Evolutionary conservation across 2,113 vertebrate species (phyloP), one percentile per base, ranked within the genome.

Genomic region (Hippocampus guttulatus): DNA sequence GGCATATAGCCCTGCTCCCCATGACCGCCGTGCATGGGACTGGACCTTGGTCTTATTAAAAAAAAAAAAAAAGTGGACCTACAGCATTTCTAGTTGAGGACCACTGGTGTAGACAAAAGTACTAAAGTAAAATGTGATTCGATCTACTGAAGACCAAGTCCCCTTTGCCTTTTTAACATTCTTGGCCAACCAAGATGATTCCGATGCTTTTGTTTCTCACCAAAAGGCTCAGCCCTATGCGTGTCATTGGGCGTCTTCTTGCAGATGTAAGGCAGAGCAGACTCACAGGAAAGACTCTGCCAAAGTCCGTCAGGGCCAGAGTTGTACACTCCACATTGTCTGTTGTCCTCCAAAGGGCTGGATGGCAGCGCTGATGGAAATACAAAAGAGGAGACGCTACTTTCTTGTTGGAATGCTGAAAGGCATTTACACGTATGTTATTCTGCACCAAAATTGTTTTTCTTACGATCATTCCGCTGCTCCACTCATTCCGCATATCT

Each of bases 261-360:
- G 86, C 96, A 98, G 72, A 96, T 69, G 71, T 96, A 99, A 73
- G 95, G 95, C 75, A 97, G 89, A 43, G 91, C 86, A 8, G 91
- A 91, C 45, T 95, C 92, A 85, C 96, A 98, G 8, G 87, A 83
- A 11, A 91, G 87, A 75, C 90, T 95, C 73, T 87, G 91, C 96
- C 96, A 98, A 3, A 91, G 85, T 27, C 84, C 75, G 18, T 78
- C 25, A 2, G 63, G 6, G 33, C 86, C 86, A 0, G 94, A 90
- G 83, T 90, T 93, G 77, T 94, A 93, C n/a, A 92, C 91, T 4
- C 93, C 95, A 85, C 96, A 98, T 61, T 79, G 87, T 65, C 84
- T 91, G 86, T 89, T 91, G 81, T 88, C 83, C 77, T 90, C 73
- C 2, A 90, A 77, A 0, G 89, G 88, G 49, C 76, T 79, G 30